Evolutionary conservation across 92 coral and sea anemone genomes (phyloP), one percentile per base, ranked within the genome.

Genomic region (Micromussa lordhowensis): DNA sequence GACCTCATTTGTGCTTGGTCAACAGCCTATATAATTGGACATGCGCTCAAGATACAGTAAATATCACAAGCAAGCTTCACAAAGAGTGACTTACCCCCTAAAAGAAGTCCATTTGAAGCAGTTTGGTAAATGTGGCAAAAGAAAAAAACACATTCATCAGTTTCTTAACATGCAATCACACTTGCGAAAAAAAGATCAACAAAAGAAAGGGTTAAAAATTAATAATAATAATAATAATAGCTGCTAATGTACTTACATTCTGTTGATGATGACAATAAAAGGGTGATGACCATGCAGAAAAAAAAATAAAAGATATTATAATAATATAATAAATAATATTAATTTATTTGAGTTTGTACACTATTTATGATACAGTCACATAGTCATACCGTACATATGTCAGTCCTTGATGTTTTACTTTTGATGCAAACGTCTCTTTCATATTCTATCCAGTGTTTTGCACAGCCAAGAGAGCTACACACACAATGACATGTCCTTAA

Each of bases 61-160:
- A 8, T 76, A 21, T 9, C 0, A 29, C 35, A 28, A 48, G 31
- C 10, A 49, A 29, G 5, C 1, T 49, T 16, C 5, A 15, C 29
- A 22, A 57, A 18, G 76, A 63, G 34, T 73, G 44, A 88, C 91
- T 80, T 71, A 80, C 87, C 85, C 91, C 87, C 81, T 88, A 38
- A 17, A 24, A 11, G 31, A 73, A 22, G 75, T 12, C 28, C 28
- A 8, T 9, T 17, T 38, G 75, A 75, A 76, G 38, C 31, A 76
- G 44, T 18, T 18, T 74, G 10, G 21, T 48, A 48, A 63, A 40
- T 26, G 26, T 11, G 2, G 14, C 18, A 18, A 12, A 30, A 64
- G 31, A 22, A 49, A 64, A 49, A 24, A 24, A 76, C 0, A 40
- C 34, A 26, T 21, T 59, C 64, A 61, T 68, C 36, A 75, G 71